phyloP scores from a whole-genome alignment of 2,113 vertebrate species.

The Bombycilla garrulus region DNA sequence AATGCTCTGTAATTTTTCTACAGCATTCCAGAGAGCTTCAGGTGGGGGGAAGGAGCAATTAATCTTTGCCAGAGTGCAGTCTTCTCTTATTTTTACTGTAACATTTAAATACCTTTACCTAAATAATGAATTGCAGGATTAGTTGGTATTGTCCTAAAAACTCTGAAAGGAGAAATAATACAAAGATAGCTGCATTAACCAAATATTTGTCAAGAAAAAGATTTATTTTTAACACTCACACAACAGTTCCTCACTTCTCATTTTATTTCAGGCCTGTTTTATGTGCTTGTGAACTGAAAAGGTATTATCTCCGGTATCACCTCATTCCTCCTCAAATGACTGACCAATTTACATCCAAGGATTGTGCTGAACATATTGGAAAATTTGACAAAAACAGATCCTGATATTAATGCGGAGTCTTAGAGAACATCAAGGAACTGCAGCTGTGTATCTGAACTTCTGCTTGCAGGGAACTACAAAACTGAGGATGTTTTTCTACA shows the following conservation, averaged over 20 bases:
- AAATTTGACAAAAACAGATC: not conserved
- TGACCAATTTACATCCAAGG: not conserved
- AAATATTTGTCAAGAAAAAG: not conserved
- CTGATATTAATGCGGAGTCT: not conserved
- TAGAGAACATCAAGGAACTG: not conserved
- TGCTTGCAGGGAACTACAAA: not conserved
- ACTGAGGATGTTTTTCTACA: not conserved
- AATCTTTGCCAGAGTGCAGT: not conserved
- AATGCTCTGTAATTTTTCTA: not conserved
- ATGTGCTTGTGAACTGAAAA: not conserved
- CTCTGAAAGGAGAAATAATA: not conserved
- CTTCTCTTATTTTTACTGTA: not conserved
- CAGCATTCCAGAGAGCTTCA: not conserved
- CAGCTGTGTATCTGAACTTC: rapidly evolving
- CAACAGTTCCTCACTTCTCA: not conserved
- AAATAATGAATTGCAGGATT: not conserved
- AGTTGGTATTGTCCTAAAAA: not conserved
- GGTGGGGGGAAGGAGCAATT: not conserved
- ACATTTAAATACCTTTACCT: not conserved
- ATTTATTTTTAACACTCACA: not conserved
- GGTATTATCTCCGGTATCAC: rapidly evolving
- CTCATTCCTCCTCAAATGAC: not conserved
- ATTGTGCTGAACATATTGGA: not conserved
- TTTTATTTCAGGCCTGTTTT: not conserved
- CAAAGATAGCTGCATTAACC: not conserved